Conservation (phyloP, 2,113 vertebrate genomes). For the Oxyura jamaicensis region DNA sequence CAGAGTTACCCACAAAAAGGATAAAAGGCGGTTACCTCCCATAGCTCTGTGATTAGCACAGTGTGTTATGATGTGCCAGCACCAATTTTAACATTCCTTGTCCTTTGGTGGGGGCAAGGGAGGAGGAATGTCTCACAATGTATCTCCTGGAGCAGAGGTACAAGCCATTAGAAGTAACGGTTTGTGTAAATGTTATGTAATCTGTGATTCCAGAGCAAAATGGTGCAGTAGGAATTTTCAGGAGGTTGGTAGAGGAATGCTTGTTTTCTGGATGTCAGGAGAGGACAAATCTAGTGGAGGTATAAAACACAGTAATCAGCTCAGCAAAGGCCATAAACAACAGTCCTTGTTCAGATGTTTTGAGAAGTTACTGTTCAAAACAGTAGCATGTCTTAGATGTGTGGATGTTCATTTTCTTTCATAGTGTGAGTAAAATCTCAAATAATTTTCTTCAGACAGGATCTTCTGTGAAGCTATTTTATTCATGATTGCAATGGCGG, state of each 20-base stretch:
- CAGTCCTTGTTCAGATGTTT: neutral
- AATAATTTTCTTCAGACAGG: too few species aligned
- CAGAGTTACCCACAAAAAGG: neutral
- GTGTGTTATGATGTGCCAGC: neutral
- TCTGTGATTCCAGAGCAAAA: neutral
- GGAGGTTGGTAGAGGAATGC: neutral
- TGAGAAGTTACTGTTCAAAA: neutral
- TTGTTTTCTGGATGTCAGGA: accelerated
- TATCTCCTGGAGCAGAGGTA: neutral
- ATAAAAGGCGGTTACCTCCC: neutral
- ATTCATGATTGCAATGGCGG: too few species aligned
- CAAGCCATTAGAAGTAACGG: neutral
- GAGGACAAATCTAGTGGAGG: neutral
- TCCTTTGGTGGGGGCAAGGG: neutral
- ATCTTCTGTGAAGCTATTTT: too few species aligned
- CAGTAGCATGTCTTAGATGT: neutral
- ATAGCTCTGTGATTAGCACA: neutral
- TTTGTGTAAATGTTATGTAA: neutral
- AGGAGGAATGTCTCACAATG: neutral
- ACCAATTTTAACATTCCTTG: neutral
- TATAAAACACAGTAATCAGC: neutral
- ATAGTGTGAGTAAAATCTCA: too few species aligned
- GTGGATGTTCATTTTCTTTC: neutral
- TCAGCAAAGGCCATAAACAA: neutral
- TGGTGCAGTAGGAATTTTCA: neutral